Percentiles rank a stretch among this genome's conserved stretches.
Evolutionary conservation across 1,140 invertebrate genomes (phyloP).

Genomic region (Phymastichus coffea): DNA sequence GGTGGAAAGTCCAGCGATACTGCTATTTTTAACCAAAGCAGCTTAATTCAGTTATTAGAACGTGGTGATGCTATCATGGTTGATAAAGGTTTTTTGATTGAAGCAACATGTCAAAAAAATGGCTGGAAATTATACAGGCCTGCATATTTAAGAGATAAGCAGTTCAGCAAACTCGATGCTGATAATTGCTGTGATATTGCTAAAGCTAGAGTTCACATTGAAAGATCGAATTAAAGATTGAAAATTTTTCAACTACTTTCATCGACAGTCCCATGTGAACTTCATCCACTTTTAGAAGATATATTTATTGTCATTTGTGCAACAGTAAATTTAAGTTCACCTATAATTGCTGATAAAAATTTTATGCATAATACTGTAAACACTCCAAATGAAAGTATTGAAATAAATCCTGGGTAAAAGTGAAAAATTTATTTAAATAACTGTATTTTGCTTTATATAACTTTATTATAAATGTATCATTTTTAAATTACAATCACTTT

Average conservation of each 20-base stretch:
- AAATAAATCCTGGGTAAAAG: too few species aligned
- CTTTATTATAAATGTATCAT: background rate
- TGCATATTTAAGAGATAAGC: constrained; percentile 19
- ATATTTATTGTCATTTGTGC: constrained; percentile 37
- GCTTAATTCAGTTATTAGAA: constrained; percentile 19
- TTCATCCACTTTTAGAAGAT: constrained; percentile 21
- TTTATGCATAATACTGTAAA: constrained; percentile 33
- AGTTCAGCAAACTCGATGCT: constrained; percentile 33
- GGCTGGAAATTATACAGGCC: constrained; percentile 26
- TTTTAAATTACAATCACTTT: background rate
- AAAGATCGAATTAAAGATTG: constrained; percentile 35
- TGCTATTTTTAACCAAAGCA: constrained; percentile 31
- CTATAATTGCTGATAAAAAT: constrained; percentile 33
- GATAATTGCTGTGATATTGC: constrained; percentile 36
- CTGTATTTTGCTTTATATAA: background rate
- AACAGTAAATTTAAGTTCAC: constrained; percentile 32
- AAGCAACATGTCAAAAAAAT: constrained; percentile 28
- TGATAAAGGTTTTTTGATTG: constrained; percentile 33
- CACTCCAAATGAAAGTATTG: background rate
- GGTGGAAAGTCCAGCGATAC: constrained; percentile 39
- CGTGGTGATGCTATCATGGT: constrained; percentile 26
- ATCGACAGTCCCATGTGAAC: constrained; percentile 22
- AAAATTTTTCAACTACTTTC: constrained; percentile 38
- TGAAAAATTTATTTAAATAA: background rate
- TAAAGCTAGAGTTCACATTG: constrained; percentile 28